Evolutionary conservation across 2,797 vertebrate species (phyloP).

Genomic region (Pseudomugil tenellus): DNA sequence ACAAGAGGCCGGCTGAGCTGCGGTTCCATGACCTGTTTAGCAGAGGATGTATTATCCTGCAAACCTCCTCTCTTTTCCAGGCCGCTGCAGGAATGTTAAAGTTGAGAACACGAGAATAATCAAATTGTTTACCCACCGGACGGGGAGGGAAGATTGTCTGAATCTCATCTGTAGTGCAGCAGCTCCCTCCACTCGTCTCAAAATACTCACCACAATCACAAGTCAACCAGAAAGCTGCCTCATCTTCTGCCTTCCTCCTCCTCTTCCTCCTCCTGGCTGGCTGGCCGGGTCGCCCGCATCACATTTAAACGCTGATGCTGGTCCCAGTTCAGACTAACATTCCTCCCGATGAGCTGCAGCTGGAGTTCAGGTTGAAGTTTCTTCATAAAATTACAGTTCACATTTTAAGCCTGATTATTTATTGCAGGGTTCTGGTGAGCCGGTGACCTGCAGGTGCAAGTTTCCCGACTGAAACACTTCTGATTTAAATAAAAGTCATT

Average conservation of each 20-base stretch:
- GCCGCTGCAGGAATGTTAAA: conserved; percentile 19
- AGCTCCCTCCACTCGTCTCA: conserved; percentile 21
- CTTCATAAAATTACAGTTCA: too few relatives aligned
- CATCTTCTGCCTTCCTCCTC: not conserved
- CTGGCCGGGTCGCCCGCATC: conserved; percentile 3
- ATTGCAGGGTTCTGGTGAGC: too few relatives aligned
- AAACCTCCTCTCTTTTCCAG: conserved; percentile 12
- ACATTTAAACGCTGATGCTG: conserved; percentile 20
- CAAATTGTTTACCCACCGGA: not conserved
- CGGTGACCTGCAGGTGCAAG: too few relatives aligned
- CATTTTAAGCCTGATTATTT: too few relatives aligned
- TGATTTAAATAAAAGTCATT: too few relatives aligned
- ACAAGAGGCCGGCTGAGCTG: conserved; percentile 24
- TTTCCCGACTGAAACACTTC: too few relatives aligned
- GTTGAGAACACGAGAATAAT: conserved; percentile 28
- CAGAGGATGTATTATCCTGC: conserved; percentile 33
- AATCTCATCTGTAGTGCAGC: conserved; percentile 10
- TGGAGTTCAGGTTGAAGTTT: too few relatives aligned
- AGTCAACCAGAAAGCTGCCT: conserved; percentile 38
- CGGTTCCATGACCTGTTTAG: conserved; percentile 36
- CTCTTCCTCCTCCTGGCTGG: not conserved
- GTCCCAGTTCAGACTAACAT: not conserved
- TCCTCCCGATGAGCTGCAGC: not conserved
- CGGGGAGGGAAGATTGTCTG: conserved; percentile 10
- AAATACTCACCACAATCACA: conserved; percentile 35